Evolutionary conservation across 2,797 vertebrate species (phyloP).

Genomic region (Gephyroberyx darwinii): DNA sequence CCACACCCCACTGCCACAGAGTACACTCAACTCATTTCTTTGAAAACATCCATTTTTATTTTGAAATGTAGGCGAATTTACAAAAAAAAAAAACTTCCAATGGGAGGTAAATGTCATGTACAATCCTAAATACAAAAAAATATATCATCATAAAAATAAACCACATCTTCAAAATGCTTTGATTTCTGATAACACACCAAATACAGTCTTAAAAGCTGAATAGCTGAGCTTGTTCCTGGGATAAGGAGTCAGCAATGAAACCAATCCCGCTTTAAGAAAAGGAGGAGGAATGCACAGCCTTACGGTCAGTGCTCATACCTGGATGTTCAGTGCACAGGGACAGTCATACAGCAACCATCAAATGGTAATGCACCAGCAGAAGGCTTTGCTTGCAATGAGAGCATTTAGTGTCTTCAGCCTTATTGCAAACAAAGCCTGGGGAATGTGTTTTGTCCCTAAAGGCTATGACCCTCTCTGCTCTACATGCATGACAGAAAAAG

Average conservation of each 20-base stretch:
- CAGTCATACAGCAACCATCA: conserved; percentile 43
- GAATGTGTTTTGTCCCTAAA: conserved; percentile 53
- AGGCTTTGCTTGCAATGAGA: conserved; percentile 49
- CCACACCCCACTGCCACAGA: too few relatives aligned
- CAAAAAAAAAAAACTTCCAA: conserved; percentile 59
- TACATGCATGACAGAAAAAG: conserved; percentile 33
- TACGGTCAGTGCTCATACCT: conserved; percentile 64
- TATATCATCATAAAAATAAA: conserved; percentile 74
- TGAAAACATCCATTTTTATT: conserved; percentile 78
- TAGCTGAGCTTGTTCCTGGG: conserved; percentile 43
- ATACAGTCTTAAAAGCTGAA: conserved; percentile 40
- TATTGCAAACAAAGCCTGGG: conserved; percentile 47
- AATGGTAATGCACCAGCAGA: conserved; percentile 51
- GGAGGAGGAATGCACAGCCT: conserved; percentile 40
- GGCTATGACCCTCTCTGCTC: conserved; percentile 13
- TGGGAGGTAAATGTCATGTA: conserved; percentile 74
- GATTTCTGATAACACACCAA: conserved; percentile 50
- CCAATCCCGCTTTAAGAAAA: conserved; percentile 36
- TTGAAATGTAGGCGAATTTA: conserved; percentile 76
- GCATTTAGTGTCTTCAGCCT: conserved; percentile 46
- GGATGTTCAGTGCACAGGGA: conserved; percentile 66
- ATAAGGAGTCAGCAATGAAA: conserved; percentile 40
- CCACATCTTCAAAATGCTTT: conserved; percentile 69
- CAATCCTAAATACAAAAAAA: conserved; percentile 79
- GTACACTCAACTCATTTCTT: conserved; percentile 21